Percentiles rank a stretch among this genome's conserved stretches.
Conservation (phyloP, 2,113 vertebrate genomes). For the Camelus bactrianus region DNA sequence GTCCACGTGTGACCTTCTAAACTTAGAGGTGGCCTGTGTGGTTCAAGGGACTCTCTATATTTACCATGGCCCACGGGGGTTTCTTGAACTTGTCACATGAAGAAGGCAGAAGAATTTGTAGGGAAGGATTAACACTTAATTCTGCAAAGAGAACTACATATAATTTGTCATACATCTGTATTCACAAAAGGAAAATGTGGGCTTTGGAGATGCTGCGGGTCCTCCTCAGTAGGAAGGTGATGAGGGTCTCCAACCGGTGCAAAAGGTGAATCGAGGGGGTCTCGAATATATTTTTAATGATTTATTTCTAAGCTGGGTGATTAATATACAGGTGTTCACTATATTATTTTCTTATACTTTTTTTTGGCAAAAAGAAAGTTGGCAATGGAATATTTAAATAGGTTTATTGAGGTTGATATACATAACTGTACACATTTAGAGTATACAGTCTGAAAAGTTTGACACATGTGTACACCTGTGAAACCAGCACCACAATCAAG, state of each 20-base stretch:
- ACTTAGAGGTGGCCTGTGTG: background rate
- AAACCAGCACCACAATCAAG: background rate
- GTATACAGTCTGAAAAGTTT: background rate
- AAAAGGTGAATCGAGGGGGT: background rate
- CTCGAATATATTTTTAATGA: background rate
- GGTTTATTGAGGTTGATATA: background rate
- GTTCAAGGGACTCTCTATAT: background rate
- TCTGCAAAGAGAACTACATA: background rate
- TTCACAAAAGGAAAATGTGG: background rate
- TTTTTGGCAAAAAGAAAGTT: background rate
- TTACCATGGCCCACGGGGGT: too few species aligned
- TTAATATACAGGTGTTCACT: background rate
- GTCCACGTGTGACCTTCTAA: background rate
- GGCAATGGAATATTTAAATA: background rate
- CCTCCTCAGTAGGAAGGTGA: background rate
- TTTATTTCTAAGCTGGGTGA: background rate
- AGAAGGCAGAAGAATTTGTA: background rate
- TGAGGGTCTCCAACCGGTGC: background rate
- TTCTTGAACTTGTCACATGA: slow-evolving; percentile 35
- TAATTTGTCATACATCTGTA: background rate
- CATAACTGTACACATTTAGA: background rate
- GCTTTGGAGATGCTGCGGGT: background rate
- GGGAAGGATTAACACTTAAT: background rate
- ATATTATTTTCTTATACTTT: background rate
- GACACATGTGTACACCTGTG: background rate